Evolutionary conservation across 2,113 vertebrate species (phyloP).

Genomic region (Amazona guildingii): DNA sequence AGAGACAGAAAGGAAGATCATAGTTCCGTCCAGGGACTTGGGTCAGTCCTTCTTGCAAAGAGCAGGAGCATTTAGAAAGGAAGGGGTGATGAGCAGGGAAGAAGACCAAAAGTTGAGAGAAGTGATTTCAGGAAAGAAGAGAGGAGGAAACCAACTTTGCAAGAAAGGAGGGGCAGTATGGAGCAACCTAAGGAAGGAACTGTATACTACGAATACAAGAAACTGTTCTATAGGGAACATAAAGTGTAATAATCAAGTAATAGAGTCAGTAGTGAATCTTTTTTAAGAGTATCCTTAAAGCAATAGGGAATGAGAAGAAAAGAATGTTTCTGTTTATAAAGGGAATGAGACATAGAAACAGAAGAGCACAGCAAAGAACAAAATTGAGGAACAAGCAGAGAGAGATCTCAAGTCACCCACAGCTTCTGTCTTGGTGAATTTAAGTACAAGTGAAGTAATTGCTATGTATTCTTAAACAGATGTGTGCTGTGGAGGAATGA

Average conservation of each 20-base stretch:
- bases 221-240: not conserved
- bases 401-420: not conserved
- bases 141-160: not conserved
- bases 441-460: not conserved
- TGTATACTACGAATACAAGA: not conserved
- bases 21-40: fast-evolving
- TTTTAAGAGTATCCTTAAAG: not conserved
- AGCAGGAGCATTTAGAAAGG: not conserved
- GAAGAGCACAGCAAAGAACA: not conserved
- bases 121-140: not conserved
- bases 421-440: not conserved
- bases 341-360: not conserved
- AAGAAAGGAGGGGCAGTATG: not conserved
- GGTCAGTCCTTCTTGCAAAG: not conserved
- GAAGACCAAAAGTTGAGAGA: not conserved
- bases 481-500: not conserved
- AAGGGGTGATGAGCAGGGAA: not conserved
- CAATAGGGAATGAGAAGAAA: not conserved
- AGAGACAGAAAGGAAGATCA: not conserved
- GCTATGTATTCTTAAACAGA: not conserved
- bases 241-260: not conserved
- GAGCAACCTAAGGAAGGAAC: not conserved
- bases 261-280: fast-evolving
- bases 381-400: not conserved
- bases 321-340: not conserved